These are phyloP conservation scores for Malachius bipustulatus DNA, from an alignment of 2,888 invertebrate species.

Conservation along the genomic window DNA sequence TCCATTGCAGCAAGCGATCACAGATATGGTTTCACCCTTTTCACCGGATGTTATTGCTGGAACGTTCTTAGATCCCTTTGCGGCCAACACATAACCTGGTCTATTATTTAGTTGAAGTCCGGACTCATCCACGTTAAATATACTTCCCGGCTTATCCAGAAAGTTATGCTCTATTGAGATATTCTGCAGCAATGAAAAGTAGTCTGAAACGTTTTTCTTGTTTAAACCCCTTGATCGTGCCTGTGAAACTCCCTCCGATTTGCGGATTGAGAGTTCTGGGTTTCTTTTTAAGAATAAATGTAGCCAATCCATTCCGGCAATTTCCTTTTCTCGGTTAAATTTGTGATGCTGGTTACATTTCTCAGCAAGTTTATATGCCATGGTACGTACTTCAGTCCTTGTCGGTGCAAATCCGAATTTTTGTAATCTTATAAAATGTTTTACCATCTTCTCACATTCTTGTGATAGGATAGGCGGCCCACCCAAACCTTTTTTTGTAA, in stretches of 20 bases:
- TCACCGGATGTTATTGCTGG: conserved; percentile 4
- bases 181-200: conserved; percentile 4
- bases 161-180: not conserved
- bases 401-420: conserved; percentile 2
- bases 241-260: conserved; percentile 5
- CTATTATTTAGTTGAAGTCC: conserved; percentile 5
- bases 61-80: conserved; percentile 1
- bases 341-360: not conserved
- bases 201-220: conserved; percentile 5
- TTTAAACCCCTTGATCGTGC: conserved; percentile 1
- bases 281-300: no score
- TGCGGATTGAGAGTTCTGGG: conserved; percentile 1
- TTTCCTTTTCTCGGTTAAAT: conserved; percentile 3
- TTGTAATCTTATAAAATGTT: not conserved
- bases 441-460: conserved; percentile 1
- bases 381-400: conserved; percentile 3
- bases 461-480: not conserved
- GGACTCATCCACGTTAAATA: conserved; percentile 5
- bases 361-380: conserved; percentile 4
- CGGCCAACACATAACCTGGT: conserved; percentile 6
- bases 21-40: conserved; percentile 5
- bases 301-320: conserved; percentile 7
- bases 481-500: not conserved
- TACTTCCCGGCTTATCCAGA: conserved; percentile 2
- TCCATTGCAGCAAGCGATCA: conserved; percentile 4